phyloP scores from a whole-genome alignment of 2,797 vertebrate genomes.

The Brachymystax lenok region DNA sequence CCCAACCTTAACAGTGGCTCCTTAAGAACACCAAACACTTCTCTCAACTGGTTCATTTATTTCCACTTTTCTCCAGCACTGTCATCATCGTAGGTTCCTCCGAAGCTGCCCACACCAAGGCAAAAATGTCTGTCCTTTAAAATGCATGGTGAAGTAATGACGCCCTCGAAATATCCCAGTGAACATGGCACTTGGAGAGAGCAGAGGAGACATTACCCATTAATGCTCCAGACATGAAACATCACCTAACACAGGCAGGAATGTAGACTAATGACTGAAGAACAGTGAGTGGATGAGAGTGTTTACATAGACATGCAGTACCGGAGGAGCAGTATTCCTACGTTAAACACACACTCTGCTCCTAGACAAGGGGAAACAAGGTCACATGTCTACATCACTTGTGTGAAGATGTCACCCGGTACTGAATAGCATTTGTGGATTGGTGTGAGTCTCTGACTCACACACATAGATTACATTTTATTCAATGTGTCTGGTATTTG shows the following conservation, averaged over 20 bases:
- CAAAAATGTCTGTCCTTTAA: constrained; percentile 3
- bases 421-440: neutral
- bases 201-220: constrained; percentile 59
- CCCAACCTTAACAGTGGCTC: constrained; percentile 2
- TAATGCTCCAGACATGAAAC: constrained; percentile 49
- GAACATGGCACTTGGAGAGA: constrained; percentile 56
- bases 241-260: constrained; percentile 48
- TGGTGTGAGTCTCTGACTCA: neutral
- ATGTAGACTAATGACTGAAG: constrained; percentile 14
- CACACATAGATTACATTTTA: neutral
- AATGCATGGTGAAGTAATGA: constrained; percentile 53
- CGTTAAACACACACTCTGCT: no score
- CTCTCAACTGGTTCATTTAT: neutral
- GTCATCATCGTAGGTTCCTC: constrained; percentile 9
- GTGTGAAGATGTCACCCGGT: neutral
- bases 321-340: no score
- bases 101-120: neutral
- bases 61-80: neutral
- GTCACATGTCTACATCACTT: neutral
- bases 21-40: neutral
- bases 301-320: no score
- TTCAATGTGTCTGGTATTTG: no score
- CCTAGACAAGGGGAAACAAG: no score
- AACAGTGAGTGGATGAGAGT: no score
- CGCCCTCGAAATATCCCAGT: constrained; percentile 63